Evolutionary conservation across 2,113 vertebrate genomes (phyloP), one percentile per base, ranked within the genome.

Genomic region (Ciconia maguari): DNA sequence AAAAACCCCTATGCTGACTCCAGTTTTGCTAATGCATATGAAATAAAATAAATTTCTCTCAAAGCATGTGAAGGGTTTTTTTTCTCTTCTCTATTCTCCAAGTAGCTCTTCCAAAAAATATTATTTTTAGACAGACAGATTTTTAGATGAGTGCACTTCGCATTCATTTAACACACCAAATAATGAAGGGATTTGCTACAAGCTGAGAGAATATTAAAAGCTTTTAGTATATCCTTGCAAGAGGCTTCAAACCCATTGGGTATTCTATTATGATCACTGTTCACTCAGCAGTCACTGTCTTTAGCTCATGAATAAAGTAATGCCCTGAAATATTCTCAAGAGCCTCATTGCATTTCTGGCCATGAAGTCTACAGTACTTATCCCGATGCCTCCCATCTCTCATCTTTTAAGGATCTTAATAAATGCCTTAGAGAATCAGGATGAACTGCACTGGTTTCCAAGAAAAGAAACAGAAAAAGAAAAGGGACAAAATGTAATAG

Each of bases 121-220:
- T 93, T 96, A 92, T 93, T 96, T 97, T 96, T 94, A 96, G 93
- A 89, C 24, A 88, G 89, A 80, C 20, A 94, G 90, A 89, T 93
- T 94, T 95, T 95, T 88, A 94, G 79, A 72, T 77, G 49, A 94
- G 87, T 91, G 68, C 69, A 94, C 75, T 97, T 95, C 15, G 25
- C 68, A 61, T 66, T 65, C 92, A 86, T 82, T 86, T 91, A 94
- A 74, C 61, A 36, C n/a, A 72, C 27, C 78, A 94, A 90, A 83
- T 95, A 95, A 96, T 88, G 51, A 61, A 89, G 32, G 58, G 48
- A 95, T 92, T 84, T 83, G 70, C 87, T 84, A 44, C 26, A 93
- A 89, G 60, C 25, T 74, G 41, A 62, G 74, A 74, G 60, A 91
- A 91, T 65, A 90, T 88, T 83, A 94, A 96, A 96, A 84, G 15